Conservation (phyloP, 2,113 vertebrate species). For the Brachypteracias leptosomus region DNA sequence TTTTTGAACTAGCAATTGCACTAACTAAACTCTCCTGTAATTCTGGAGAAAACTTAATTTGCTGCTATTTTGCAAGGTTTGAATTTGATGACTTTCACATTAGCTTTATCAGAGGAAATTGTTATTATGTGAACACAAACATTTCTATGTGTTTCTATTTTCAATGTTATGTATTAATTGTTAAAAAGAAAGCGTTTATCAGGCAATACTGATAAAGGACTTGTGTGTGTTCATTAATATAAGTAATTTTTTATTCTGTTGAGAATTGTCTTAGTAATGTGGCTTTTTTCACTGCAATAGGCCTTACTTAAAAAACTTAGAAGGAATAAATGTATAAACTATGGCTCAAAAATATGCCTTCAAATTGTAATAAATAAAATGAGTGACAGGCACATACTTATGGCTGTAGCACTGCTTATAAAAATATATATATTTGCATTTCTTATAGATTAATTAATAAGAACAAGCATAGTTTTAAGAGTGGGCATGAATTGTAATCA, state of each 20-base stretch:
- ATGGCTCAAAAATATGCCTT: background rate
- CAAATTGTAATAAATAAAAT: background rate
- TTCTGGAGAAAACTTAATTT: constrained; percentile 20
- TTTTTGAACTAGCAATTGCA: background rate
- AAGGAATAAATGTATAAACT: background rate
- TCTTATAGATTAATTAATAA: background rate
- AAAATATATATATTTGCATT: background rate
- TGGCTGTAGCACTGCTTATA: background rate
- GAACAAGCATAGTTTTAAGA: background rate
- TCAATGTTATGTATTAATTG: background rate
- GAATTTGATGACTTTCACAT: background rate
- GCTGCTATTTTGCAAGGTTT: background rate
- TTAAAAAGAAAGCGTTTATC: background rate
- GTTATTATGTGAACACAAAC: background rate
- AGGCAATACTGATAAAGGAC: background rate
- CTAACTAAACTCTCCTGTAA: background rate
- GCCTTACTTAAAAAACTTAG: background rate
- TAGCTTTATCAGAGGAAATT: background rate
- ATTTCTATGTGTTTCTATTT: background rate
- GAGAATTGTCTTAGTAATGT: background rate
- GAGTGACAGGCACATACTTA: background rate
- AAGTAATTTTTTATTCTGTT: background rate
- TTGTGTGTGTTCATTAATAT: background rate
- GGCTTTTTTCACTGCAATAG: background rate
- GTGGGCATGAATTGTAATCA: background rate